Percentiles rank a stretch among this genome's conserved stretches.
Conservation (phyloP, 2,888 invertebrate genomes). For the Netelia melanura region DNA sequence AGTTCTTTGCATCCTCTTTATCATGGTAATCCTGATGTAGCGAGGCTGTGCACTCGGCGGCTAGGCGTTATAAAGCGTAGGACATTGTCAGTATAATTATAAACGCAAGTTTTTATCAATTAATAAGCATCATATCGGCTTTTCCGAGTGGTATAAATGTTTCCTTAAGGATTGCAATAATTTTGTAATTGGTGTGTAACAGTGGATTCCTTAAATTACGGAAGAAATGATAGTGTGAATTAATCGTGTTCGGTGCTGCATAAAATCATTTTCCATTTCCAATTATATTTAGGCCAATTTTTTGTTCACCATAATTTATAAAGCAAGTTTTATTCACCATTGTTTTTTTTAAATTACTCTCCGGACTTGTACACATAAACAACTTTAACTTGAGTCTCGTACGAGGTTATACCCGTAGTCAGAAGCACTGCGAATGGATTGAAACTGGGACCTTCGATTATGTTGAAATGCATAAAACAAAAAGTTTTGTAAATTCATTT, state of each 20-base stretch:
- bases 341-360: background rate
- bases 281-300: background rate
- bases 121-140: slow-evolving; percentile 12
- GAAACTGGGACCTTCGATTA: background rate
- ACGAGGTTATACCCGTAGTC: slow-evolving; percentile 42
- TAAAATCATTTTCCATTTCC: slow-evolving; percentile 23
- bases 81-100: slow-evolving; percentile 58
- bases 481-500: slow-evolving; percentile 31
- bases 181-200: background rate
- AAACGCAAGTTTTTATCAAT: slow-evolving; percentile 45
- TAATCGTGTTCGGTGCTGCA: slow-evolving; percentile 38
- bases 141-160: slow-evolving; percentile 33
- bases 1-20: background rate
- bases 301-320: background rate
- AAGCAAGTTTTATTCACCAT: background rate
- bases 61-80: slow-evolving; percentile 62
- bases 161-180: slow-evolving; percentile 4
- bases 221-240: slow-evolving; percentile 15
- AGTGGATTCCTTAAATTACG: background rate
- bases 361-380: background rate
- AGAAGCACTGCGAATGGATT: slow-evolving; percentile 4
- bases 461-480: background rate
- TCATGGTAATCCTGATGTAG: slow-evolving; percentile 20
- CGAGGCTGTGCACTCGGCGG: slow-evolving; percentile 36
- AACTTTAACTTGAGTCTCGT: background rate